Conservation (phyloP, 2,797 vertebrate genomes). For the Aeoliscus strigatus region DNA sequence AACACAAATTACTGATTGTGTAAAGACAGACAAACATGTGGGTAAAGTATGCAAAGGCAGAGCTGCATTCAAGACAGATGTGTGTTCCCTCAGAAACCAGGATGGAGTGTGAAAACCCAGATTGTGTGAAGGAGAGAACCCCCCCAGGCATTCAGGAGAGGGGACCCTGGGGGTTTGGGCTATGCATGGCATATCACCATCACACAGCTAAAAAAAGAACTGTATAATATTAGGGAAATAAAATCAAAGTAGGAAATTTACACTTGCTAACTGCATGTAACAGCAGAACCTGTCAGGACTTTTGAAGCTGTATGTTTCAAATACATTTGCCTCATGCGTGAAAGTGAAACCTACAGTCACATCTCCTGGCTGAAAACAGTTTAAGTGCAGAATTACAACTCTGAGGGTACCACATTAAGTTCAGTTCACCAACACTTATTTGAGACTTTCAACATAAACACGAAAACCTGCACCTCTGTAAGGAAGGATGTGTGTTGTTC, state of each 20-base stretch:
- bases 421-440: background rate
- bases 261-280: constrained; percentile 14
- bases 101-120: constrained; percentile 48
- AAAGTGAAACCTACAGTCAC: background rate
- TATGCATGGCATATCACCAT: constrained; percentile 40
- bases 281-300: constrained; percentile 11
- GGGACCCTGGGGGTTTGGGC: constrained; percentile 51
- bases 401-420: no score
- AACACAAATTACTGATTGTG: constrained; percentile 60
- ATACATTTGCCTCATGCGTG: background rate
- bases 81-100: constrained; percentile 52
- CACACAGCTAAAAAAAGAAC: constrained; percentile 42
- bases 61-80: constrained; percentile 51
- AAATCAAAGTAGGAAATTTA: constrained; percentile 28
- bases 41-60: constrained; percentile 53
- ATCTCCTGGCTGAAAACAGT: constrained; percentile 1
- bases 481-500: no score
- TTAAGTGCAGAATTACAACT: constrained; percentile 1
- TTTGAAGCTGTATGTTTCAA: constrained; percentile 8
- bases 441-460: no score
- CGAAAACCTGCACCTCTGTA: no score
- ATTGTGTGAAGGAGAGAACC: constrained; percentile 52
- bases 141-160: constrained; percentile 49
- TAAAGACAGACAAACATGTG: constrained; percentile 41
- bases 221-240: constrained; percentile 23